Conservation (phyloP, 2,113 vertebrate genomes). For the Odontophorus gujanensis region DNA sequence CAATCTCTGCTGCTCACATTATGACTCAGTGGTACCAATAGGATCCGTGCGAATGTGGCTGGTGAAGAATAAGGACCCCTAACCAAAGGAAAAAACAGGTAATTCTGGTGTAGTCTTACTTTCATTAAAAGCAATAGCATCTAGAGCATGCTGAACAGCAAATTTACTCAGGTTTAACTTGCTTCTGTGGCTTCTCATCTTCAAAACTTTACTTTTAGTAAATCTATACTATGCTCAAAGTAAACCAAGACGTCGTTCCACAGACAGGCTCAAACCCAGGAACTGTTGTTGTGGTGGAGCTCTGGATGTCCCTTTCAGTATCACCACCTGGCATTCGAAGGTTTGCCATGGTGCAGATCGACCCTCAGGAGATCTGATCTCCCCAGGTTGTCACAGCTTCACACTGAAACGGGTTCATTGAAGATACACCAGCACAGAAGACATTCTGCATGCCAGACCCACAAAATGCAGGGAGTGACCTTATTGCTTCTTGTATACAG, state of each 20-base stretch:
- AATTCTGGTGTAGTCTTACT: background rate
- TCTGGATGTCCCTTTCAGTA: background rate
- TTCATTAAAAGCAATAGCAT: background rate
- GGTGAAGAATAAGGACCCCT: background rate
- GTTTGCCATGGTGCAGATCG: fast-evolving
- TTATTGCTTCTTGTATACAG: background rate
- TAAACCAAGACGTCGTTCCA: background rate
- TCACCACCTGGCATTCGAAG: fast-evolving
- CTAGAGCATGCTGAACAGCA: background rate
- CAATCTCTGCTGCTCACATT: fast-evolving
- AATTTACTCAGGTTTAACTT: background rate
- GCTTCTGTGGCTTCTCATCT: background rate
- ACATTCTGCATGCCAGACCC: background rate
- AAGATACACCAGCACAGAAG: background rate
- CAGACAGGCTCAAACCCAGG: background rate
- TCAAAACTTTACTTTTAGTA: background rate
- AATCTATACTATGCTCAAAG: background rate
- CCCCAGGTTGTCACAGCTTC: background rate
- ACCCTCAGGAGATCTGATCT: background rate
- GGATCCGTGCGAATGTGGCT: background rate
- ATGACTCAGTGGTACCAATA: background rate
- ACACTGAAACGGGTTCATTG: fast-evolving
- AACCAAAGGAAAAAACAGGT: background rate
- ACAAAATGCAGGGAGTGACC: background rate
- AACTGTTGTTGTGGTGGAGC: background rate